A percentile compares a stretch with the other conserved stretches of the same genome.
phyloP scores from a whole-genome alignment of 2,888 invertebrate species.

The Lamellibrachia columna region DNA sequence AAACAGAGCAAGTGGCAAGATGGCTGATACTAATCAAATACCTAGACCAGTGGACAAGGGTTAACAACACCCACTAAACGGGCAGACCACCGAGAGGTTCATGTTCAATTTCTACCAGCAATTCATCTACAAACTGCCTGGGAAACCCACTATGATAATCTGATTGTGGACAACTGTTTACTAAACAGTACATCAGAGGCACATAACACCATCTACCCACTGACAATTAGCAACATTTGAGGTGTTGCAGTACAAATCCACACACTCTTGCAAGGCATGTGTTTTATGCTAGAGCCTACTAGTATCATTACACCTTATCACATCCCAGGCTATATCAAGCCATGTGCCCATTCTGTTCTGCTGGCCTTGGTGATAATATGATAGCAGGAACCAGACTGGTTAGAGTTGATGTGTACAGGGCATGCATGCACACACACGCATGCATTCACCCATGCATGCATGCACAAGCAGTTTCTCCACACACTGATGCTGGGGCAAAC shows the following conservation, averaged over 20 bases:
- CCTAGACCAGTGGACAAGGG: not conserved
- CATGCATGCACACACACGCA: not conserved
- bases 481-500: not conserved
- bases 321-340: not conserved
- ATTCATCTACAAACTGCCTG: not conserved
- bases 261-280: not conserved
- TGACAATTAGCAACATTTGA: not conserved
- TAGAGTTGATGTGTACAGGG: not conserved
- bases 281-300: not conserved
- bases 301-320: not conserved
- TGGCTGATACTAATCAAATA: not conserved
- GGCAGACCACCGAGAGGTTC: not conserved
- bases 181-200: not conserved
- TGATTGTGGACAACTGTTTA: not conserved
- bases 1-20: not conserved
- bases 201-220: not conserved
- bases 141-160: not conserved
- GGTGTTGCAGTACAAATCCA: not conserved
- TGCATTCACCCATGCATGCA: not conserved
- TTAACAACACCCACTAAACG: not conserved
- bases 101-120: not conserved
- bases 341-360: not conserved
- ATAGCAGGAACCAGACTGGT: not conserved
- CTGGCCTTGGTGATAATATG: not conserved
- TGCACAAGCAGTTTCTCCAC: not conserved